A percentile compares a stretch with the other conserved stretches of the same genome.
These are phyloP conservation scores for Melanostigma gelatinosum DNA, from an alignment of 2,113 vertebrate species.

Conservation along the genomic window DNA sequence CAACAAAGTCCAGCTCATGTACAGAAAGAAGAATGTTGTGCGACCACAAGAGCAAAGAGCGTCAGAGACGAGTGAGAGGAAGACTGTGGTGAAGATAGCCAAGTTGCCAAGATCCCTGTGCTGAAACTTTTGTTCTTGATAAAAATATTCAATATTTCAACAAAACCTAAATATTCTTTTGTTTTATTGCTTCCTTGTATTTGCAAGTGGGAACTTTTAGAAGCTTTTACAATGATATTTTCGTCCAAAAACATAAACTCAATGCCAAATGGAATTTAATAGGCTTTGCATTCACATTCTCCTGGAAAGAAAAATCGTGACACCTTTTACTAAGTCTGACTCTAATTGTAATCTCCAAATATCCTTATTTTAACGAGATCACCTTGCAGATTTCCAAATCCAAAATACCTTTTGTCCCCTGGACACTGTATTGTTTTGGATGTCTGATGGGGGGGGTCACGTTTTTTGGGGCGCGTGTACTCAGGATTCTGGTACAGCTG, in stretches of 20 bases:
- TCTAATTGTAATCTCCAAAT: slow-evolving; percentile 7
- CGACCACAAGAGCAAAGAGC: background rate
- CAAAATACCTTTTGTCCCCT: slow-evolving; percentile 3
- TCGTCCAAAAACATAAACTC: background rate
- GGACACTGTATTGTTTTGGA: slow-evolving; percentile 19
- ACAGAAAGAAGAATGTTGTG: background rate
- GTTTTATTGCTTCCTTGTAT: background rate
- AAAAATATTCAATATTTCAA: background rate
- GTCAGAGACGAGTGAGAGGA: slow-evolving; percentile 20
- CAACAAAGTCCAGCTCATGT: background rate
- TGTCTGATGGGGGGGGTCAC: slow-evolving; percentile 30
- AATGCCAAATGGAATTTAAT: background rate
- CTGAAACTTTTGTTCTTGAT: background rate
- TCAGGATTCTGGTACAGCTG: slow-evolving; percentile 34
- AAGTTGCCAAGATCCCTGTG: slow-evolving; percentile 7
- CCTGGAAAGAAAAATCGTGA: background rate
- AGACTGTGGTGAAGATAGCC: slow-evolving; percentile 12
- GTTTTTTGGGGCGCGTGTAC: slow-evolving; percentile 2
- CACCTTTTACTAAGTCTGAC: background rate
- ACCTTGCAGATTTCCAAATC: slow-evolving; percentile 21
- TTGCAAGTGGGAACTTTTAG: background rate
- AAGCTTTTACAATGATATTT: background rate
- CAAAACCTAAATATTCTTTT: background rate
- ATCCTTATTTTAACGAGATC: slow-evolving; percentile 1
- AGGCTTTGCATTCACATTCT: background rate